These are phyloP conservation scores for Drosophila bocki DNA, from an alignment of 1,140 invertebrate species.

Conservation along the genomic window DNA sequence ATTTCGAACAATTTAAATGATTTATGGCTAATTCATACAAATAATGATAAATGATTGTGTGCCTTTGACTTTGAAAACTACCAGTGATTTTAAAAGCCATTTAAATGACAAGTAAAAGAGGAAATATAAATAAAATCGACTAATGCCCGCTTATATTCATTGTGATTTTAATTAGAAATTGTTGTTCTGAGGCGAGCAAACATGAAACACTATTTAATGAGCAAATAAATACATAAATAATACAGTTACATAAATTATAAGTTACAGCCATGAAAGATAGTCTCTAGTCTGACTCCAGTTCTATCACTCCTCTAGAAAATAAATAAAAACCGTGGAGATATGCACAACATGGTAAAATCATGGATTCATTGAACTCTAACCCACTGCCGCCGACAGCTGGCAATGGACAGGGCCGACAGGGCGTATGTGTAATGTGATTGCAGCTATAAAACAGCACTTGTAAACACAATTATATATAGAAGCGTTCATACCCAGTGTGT, in stretches of 20 bases:
- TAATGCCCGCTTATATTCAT: neutral
- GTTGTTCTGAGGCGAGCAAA: slow-evolving; percentile 3
- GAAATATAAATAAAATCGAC: slow-evolving; percentile 14
- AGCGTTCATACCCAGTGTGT: neutral
- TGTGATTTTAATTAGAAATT: slow-evolving; percentile 17
- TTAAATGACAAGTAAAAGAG: slow-evolving; percentile 1
- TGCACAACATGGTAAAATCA: neutral
- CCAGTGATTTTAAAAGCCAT: slow-evolving; percentile 3
- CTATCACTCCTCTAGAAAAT: neutral
- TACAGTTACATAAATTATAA: neutral
- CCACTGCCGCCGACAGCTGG: slow-evolving; percentile 34
- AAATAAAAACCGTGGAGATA: neutral
- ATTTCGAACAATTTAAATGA: slow-evolving; percentile 18
- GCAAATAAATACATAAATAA: slow-evolving; percentile 2
- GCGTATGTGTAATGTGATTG: slow-evolving; percentile 62
- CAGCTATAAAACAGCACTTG: slow-evolving; percentile 50
- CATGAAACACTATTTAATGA: neutral
- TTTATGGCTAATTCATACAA: slow-evolving; percentile 33
- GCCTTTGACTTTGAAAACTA: slow-evolving; percentile 10
- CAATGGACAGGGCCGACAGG: slow-evolving; percentile 27
- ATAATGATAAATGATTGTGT: slow-evolving; percentile 30
- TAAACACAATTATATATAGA: slow-evolving; percentile 43
- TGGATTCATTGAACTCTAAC: slow-evolving; percentile 71
- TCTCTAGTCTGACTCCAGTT: neutral
- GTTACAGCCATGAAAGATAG: neutral